These are phyloP conservation scores for Harmothoe impar DNA, from an alignment of 2,888 invertebrate species.

Conservation along the genomic window DNA sequence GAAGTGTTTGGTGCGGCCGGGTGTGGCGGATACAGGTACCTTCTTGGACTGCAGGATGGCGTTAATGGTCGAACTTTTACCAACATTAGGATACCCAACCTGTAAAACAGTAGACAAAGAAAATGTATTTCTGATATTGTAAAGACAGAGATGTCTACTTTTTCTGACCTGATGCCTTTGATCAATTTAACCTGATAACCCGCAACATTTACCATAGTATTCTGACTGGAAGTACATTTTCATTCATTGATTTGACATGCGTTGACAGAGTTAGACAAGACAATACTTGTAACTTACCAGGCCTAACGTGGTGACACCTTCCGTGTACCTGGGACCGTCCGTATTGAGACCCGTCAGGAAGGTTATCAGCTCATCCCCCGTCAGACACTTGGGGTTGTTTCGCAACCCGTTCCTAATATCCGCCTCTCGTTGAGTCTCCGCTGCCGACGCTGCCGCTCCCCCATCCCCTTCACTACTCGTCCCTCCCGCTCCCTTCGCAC, in stretches of 20 bases:
- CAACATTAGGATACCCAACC: slow-evolving; percentile 99
- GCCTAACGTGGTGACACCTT: slow-evolving; percentile 82
- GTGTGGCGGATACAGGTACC: slow-evolving; percentile 96
- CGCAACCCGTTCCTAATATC: not conserved
- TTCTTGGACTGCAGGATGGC: slow-evolving; percentile 91
- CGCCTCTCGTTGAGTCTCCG: not conserved
- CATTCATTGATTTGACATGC: no score
- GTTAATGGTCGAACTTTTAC: slow-evolving; percentile 99
- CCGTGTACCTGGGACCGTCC: slow-evolving; percentile 65
- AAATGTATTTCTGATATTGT: no score
- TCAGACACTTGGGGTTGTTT: slow-evolving; percentile 85
- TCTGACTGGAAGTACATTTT: no score
- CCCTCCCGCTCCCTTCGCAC: not conserved
- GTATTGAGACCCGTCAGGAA: slow-evolving; percentile 88
- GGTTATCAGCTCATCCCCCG: slow-evolving; percentile 88
- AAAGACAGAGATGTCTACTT: no score
- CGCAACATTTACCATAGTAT: no score
- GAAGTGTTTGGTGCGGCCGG: slow-evolving; percentile 99
- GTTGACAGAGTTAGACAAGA: no score
- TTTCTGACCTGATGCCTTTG: no score
- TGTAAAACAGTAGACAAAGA: slow-evolving; percentile 66
- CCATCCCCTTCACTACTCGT: not conserved
- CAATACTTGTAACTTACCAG: slow-evolving; percentile 84
- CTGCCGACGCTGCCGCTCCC: not conserved
- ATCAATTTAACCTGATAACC: no score